A percentile compares a stretch with the other conserved stretches of the same genome.
Conservation (phyloP, 2,113 vertebrate genomes). For the Syngnathus scovelli region DNA sequence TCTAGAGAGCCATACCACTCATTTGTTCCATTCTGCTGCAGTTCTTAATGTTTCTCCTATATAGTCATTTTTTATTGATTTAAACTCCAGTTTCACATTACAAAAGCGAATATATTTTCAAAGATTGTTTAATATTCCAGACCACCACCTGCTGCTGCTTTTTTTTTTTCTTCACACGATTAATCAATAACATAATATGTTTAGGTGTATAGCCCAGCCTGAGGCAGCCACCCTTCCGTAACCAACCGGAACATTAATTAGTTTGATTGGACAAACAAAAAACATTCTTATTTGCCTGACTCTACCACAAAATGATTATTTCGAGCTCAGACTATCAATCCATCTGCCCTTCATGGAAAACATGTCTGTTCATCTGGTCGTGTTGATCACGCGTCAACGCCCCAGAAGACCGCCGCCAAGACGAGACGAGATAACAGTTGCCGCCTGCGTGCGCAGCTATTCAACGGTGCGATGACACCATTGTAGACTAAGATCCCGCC, state of each 20-base stretch:
- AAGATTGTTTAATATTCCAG: not conserved
- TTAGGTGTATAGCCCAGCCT: not conserved
- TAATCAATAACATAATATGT: not conserved
- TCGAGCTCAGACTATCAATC: not conserved
- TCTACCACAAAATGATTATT: conserved; percentile 1
- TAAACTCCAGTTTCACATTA: not conserved
- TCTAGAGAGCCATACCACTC: too few species aligned
- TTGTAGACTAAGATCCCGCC: conserved; percentile 17
- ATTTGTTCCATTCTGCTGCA: too few species aligned
- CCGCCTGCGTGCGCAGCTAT: not conserved
- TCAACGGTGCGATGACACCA: conserved; percentile 14
- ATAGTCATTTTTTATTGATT: too few species aligned
- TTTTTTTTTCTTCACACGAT: not conserved
- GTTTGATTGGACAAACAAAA: not conserved
- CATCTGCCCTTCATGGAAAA: conserved; percentile 16
- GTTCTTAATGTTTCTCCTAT: too few species aligned
- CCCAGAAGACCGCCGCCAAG: conserved; percentile 38
- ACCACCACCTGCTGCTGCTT: not conserved
- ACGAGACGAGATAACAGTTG: conserved; percentile 43
- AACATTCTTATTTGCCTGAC: not conserved
- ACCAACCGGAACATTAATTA: not conserved
- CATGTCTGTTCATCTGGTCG: conserved; percentile 19
- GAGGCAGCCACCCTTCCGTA: not conserved
- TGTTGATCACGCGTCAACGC: conserved; percentile 21
- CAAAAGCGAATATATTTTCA: not conserved